These are phyloP conservation scores for Mimas tiliae DNA, from an alignment of 2,888 invertebrate species.

Conservation along the genomic window DNA sequence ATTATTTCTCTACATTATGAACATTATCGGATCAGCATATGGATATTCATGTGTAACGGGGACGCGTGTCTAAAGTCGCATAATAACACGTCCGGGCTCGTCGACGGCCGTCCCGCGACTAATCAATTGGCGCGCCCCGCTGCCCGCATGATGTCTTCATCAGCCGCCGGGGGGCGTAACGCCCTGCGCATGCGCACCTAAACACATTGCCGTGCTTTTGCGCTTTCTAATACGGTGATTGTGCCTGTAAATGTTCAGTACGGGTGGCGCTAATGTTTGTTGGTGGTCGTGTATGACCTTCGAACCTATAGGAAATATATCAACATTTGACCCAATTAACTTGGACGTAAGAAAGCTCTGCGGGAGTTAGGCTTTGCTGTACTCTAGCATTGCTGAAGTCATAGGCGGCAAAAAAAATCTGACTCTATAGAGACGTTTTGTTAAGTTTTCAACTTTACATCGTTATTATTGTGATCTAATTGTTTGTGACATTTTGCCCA, in stretches of 20 bases:
- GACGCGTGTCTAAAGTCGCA: constrained; percentile 78
- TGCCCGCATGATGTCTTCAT: constrained; percentile 82
- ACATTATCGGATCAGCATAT: constrained; percentile 42
- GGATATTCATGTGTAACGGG: constrained; percentile 48
- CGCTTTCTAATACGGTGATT: constrained; percentile 28
- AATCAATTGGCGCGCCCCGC: constrained; percentile 80
- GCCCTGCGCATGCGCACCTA: constrained; percentile 70
- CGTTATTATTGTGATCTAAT: too few species aligned
- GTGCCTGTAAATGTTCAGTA: constrained; percentile 24
- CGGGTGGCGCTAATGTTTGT: constrained; percentile 9
- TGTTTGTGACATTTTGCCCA: too few species aligned
- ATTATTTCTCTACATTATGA: constrained; percentile 8
- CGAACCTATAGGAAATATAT: neutral
- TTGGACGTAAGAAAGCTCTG: neutral
- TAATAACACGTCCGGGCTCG: constrained; percentile 74
- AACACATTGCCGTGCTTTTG: constrained; percentile 31
- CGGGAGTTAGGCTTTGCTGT: too few species aligned
- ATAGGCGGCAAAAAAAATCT: too few species aligned
- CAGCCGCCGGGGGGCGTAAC: constrained; percentile 79
- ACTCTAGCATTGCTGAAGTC: too few species aligned
- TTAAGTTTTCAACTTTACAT: too few species aligned
- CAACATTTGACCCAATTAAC: neutral
- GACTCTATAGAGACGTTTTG: too few species aligned
- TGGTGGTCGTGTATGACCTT: neutral
- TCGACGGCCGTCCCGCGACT: constrained; percentile 77